Conservation (phyloP, 2,797 vertebrate genomes). For the Nyctibius grandis region DNA sequence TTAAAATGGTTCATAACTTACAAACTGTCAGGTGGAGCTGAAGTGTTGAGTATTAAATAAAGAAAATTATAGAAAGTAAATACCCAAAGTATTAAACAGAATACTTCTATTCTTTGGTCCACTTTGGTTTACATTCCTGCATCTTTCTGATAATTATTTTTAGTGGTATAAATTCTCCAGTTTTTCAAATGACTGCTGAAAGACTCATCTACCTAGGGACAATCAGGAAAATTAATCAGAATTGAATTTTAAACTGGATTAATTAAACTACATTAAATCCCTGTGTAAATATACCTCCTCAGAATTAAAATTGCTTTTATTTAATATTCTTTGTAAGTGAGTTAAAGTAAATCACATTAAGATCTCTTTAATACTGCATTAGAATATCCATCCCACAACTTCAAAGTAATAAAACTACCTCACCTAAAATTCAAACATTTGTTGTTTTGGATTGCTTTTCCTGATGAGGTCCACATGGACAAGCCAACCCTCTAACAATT, state of each 20-base stretch:
- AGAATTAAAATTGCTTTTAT: slow-evolving; percentile 2
- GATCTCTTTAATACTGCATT: background rate
- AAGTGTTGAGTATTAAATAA: background rate
- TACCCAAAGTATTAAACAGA: background rate
- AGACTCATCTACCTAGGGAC: background rate
- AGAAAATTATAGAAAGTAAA: background rate
- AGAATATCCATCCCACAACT: background rate
- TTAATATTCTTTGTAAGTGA: slow-evolving; percentile 7
- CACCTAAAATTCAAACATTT: background rate
- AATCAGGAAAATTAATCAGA: background rate
- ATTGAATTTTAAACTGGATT: slow-evolving; percentile 2
- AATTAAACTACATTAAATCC: background rate
- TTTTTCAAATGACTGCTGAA: background rate
- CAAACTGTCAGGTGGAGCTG: background rate
- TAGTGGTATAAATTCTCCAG: background rate
- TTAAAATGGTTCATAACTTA: background rate
- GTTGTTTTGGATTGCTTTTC: background rate
- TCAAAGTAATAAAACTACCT: background rate
- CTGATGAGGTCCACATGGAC: background rate
- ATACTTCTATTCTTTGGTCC: background rate
- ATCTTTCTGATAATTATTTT: background rate
- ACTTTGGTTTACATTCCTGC: background rate
- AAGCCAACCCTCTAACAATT: background rate
- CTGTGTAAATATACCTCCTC: background rate
- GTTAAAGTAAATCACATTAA: slow-evolving; percentile 11